phyloP scores from a whole-genome alignment of 2,888 invertebrate genomes.

The Alsophila aescularia region DNA sequence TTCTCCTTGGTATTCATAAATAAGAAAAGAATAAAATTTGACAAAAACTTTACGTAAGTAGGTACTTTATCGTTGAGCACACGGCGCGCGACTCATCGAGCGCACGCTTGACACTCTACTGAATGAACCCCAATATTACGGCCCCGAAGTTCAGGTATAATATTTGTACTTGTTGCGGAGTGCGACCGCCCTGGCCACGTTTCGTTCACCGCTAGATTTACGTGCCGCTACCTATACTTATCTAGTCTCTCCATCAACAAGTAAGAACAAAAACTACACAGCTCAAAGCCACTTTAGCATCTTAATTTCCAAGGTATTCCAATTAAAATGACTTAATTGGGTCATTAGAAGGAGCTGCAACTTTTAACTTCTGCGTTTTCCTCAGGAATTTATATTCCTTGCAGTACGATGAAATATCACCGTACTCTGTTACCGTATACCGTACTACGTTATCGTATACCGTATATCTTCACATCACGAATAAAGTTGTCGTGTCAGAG shows the following conservation, averaged over 20 bases:
- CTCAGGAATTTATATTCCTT: conserved; percentile 14
- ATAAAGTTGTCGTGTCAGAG: not conserved
- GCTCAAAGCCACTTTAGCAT: not conserved
- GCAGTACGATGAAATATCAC: conserved; percentile 12
- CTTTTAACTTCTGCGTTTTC: conserved; percentile 10
- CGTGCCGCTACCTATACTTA: no score
- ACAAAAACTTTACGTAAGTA: no score
- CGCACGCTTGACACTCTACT: no score
- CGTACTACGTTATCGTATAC: not conserved
- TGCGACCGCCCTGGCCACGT: no score
- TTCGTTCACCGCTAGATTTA: no score
- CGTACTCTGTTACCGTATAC: not conserved
- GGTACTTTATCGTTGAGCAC: no score
- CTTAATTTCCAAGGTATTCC: not conserved
- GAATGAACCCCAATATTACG: no score
- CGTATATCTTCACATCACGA: conserved; percentile 1
- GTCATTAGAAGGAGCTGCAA: conserved; percentile 5
- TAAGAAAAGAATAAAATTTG: no score
- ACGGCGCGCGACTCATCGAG: no score
- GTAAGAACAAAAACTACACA: not conserved
- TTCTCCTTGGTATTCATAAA: no score
- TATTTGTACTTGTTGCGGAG: no score
- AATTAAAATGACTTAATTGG: conserved; percentile 18
- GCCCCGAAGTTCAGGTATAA: no score
- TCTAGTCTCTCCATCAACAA: not conserved